Conservation (phyloP, 1,140 invertebrate species). For the Mesaphorura yosii region DNA sequence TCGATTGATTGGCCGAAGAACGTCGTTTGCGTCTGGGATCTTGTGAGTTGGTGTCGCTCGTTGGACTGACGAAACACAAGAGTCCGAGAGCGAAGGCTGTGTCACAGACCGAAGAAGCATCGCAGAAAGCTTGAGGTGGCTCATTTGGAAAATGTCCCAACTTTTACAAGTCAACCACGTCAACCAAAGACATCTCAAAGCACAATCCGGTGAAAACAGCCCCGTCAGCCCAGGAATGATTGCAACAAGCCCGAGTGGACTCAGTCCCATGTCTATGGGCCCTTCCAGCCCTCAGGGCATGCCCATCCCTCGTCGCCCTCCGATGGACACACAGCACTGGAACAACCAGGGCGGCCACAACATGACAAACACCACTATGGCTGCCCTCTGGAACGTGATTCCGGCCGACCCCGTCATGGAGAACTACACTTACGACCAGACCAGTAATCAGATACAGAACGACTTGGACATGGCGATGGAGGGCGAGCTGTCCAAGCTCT, state of each 20-base stretch:
- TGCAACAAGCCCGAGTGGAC: constrained; percentile 15
- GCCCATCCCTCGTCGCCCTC: constrained; percentile 23
- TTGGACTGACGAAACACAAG: too few relatives aligned
- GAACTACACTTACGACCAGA: background rate
- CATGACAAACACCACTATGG: background rate
- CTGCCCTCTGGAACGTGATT: constrained; percentile 12
- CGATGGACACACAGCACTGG: constrained; percentile 22
- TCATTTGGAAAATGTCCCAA: constrained; percentile 25
- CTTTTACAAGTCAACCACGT: constrained; percentile 30
- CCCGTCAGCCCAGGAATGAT: constrained; percentile 19
- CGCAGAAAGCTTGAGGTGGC: too few relatives aligned
- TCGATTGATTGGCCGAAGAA: too few relatives aligned
- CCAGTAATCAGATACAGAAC: too few relatives aligned
- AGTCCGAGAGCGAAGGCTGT: too few relatives aligned
- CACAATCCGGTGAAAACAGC: constrained; percentile 24
- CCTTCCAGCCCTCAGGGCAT: constrained; percentile 30
- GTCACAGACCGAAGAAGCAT: too few relatives aligned
- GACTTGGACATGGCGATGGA: constrained; percentile 20
- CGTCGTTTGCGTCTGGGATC: too few relatives aligned
- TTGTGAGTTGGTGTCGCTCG: too few relatives aligned
- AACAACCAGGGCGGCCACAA: constrained; percentile 15
- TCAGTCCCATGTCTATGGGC: constrained; percentile 28
- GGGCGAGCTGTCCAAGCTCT: constrained; percentile 30
- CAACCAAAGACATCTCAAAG: constrained; percentile 22
- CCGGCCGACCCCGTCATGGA: constrained; percentile 16